Evolutionary conservation across 2,113 vertebrate genomes (phyloP), one percentile per base, ranked within the genome.

Genomic region (Lathamus discolor): DNA sequence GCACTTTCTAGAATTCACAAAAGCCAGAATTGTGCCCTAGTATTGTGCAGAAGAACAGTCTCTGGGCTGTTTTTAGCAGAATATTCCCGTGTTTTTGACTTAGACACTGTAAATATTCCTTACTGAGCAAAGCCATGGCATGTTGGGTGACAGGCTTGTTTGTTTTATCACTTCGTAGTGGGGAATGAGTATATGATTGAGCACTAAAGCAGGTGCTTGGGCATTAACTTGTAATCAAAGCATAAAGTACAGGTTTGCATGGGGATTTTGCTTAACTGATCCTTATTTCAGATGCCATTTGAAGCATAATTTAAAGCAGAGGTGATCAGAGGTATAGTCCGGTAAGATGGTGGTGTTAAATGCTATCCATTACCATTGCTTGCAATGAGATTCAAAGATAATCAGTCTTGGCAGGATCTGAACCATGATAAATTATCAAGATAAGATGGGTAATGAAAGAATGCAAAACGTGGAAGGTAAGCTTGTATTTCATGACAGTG

Each of bases 161-260:
- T 55, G 39, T 90, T 69, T 75, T 44, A 72, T 78, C 44, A 13
- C 14, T 31, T 75, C 75, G 22, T 13, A 7, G 29, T 13, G 48
- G 66, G 69, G 27, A 72, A 70, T 49, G n/a, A 76, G 86, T 54
- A 92, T 83, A 55, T 1, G 2, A 61, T 13, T 33, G 57, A 84
- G 29, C 17, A 29, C 35, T 76, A 44, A 75, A 88, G 68, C 7
- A 37, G 37, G 41, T 90, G 39, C 44, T 88, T 78, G 48, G 76
- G 37, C 51, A 19, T 11, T 84, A 74, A 44, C 76, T 92, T 92
- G 48, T 76, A 86, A 89, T 52, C 76, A 81, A 70, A 92, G 69
- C 90, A 79, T 86, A 85, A 96, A 96, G 79, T 95, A 44, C 82
- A 90, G 57, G 51, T 84, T 88, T 78, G 8, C 24, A 19, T 17